Evolutionary conservation across 2,888 invertebrate species (phyloP), one percentile per base, ranked within the genome.

Genomic region (Cephus runcator): DNA sequence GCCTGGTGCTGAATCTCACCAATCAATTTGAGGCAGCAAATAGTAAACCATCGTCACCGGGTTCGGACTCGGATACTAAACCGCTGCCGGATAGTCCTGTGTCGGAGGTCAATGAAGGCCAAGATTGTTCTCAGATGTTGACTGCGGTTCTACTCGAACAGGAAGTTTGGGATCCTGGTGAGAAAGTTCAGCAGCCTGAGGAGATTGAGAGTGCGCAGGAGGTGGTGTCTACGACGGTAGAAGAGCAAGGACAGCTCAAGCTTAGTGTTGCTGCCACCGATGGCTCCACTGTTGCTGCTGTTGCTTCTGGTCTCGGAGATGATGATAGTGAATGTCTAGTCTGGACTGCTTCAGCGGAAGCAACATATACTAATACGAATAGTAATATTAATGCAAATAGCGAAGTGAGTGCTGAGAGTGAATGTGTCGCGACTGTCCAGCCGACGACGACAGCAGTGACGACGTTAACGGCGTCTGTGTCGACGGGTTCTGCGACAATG

Each of bases 141-240:
- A 34, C 12, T 2, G 71, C 34, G 71, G 31, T 34, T 34, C 15
- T 92, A 80, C 93, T 93, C 77, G 94, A 93, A 90, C 93, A 94
- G 83, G 94, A 94, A 86, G 94, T 93, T 71, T 95, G 95, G 95
- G 95, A 95, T 85, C 95, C 95, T 1, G 95, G 94, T 91, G 95
- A 95, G 85, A 86, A 89, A 33, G 23, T 56, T 56, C 56, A 56
- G 56, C 82, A 79, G 71, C 36, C 69, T 0, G 78, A 74, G 73
- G 23, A 56, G 56, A 85, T 83, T 68, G 80, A 78, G 11, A 76
- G 75, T 1, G 74, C 34, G n/a, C 31, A 31, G 74, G 79, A 80
- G 35, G 33, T 23, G 15, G 9, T 15, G 23, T 56, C 56, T 56
- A 56, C 56, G 56, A 56, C 2, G 56, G 23, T 23, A 56, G 56